A percentile compares a stretch with the other conserved stretches of the same genome.
Conservation (phyloP, 2,797 vertebrate genomes). For the Molothrus ater region DNA sequence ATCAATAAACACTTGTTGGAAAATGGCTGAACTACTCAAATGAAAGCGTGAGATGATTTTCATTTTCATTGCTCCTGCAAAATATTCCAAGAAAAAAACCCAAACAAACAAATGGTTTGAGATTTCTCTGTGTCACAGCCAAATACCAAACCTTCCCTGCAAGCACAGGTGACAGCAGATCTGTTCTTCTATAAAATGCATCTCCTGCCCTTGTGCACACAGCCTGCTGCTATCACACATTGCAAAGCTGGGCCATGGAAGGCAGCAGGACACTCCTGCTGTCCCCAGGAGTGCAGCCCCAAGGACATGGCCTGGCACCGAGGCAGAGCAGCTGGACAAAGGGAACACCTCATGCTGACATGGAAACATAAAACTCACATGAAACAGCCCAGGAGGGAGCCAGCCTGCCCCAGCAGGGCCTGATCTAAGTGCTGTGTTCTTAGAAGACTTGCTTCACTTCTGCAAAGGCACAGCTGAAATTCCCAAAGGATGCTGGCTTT, state of each 20-base stretch:
- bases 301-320: background rate
- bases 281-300: background rate
- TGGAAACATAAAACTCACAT: background rate
- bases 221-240: background rate
- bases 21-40: background rate
- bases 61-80: background rate
- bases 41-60: background rate
- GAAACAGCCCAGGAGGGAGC: background rate
- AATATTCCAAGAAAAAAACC: background rate
- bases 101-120: background rate
- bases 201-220: background rate
- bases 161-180: background rate
- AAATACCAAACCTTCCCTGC: background rate
- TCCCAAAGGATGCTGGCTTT: background rate
- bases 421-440: background rate
- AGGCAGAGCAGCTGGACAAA: background rate
- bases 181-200: background rate
- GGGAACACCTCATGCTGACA: background rate
- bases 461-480: background rate
- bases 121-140: background rate
- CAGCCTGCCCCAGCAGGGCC: background rate
- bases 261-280: background rate
- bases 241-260: background rate
- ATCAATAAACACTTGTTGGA: background rate
- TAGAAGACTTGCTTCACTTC: background rate